These are phyloP conservation scores for Laupala kohalensis DNA, from an alignment of 1,140 invertebrate species.

Conservation along the genomic window DNA sequence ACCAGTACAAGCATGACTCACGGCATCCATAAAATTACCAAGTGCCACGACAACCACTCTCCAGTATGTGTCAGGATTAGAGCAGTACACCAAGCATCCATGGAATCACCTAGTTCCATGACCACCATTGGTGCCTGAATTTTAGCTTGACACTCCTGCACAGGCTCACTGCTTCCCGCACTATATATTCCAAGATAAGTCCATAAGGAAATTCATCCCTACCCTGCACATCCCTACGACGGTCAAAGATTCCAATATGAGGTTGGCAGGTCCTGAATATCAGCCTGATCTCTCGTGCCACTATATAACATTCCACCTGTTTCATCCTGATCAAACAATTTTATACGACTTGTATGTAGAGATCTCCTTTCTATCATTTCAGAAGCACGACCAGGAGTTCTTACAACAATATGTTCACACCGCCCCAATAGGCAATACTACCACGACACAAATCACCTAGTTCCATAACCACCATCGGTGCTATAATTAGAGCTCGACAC, in stretches of 20 bases:
- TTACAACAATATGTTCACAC: constrained; percentile 95
- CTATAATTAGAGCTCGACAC: too few species aligned
- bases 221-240: constrained; percentile 95
- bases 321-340: constrained; percentile 97
- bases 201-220: constrained; percentile 97
- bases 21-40: constrained; percentile 97
- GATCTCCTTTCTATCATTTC: constrained; percentile 95
- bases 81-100: too few species aligned
- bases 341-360: constrained; percentile 77
- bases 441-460: too few species aligned
- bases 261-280: constrained; percentile 89
- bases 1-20: constrained; percentile 96
- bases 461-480: too few species aligned
- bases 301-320: constrained; percentile 99
- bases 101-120: too few species aligned
- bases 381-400: constrained; percentile 93
- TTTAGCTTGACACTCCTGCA: too few species aligned
- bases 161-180: too few species aligned
- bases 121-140: too few species aligned
- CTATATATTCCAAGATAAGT: constrained; percentile 94
- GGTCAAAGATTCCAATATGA: constrained; percentile 95
- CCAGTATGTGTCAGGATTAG: too few species aligned
- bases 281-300: constrained; percentile 95
- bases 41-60: too few species aligned
- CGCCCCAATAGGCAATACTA: constrained; percentile 83